Evolutionary conservation across 1,140 invertebrate species (phyloP).

Genomic region (Drosophila bocqueti): DNA sequence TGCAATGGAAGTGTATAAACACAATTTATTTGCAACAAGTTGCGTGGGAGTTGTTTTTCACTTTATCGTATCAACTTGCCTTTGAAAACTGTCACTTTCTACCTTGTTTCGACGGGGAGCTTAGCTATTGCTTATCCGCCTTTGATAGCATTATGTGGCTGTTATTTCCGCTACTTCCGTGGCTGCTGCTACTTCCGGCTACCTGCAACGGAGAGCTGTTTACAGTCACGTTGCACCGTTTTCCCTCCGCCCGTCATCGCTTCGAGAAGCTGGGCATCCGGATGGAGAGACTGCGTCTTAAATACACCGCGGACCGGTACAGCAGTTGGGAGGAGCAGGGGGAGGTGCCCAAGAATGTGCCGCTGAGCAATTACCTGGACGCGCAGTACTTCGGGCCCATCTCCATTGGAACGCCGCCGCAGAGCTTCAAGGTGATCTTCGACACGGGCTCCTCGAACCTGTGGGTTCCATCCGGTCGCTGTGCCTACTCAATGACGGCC

Average conservation of each 20-base stretch:
- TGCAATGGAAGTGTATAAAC: constrained; percentile 37
- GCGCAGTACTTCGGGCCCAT: constrained; percentile 99
- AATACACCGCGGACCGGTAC: constrained; percentile 37
- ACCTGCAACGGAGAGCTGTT: constrained; percentile 27
- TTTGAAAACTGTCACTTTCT: constrained; percentile 10
- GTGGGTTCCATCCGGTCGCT: constrained; percentile 98
- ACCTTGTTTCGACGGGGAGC: neutral
- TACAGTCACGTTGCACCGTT: constrained; percentile 59
- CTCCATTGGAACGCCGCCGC: constrained; percentile 95
- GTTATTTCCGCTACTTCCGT: constrained; percentile 2
- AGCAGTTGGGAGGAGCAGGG: neutral
- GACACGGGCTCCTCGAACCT: constrained; percentile 99
- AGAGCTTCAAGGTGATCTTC: constrained; percentile 97
- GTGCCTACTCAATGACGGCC: constrained; percentile 94
- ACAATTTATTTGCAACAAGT: constrained; percentile 32
- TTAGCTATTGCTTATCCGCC: neutral
- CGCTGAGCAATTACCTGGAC: constrained; percentile 96
- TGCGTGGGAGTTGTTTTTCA: constrained; percentile 1
- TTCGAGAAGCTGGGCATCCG: constrained; percentile 70
- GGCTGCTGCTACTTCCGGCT: constrained; percentile 19
- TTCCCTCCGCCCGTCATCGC: constrained; percentile 64
- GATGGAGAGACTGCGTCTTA: constrained; percentile 66
- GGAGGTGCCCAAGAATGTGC: constrained; percentile 1
- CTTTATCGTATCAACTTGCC: constrained; percentile 1
- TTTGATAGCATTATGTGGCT: constrained; percentile 53